Evolutionary conservation across 2,888 invertebrate species (phyloP).

Genomic region (Ecdyonurus torrentis): DNA sequence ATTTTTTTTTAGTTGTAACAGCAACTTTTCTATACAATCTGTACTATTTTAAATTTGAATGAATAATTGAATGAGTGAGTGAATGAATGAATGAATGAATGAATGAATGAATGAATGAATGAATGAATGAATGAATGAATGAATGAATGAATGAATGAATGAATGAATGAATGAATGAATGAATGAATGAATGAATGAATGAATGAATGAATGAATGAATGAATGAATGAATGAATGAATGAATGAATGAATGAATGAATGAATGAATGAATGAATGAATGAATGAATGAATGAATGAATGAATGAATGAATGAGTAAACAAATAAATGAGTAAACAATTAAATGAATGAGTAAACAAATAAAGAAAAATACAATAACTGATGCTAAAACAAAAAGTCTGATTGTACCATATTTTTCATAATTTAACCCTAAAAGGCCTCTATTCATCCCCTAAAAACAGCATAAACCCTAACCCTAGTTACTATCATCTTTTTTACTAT

Average conservation of each 20-base stretch:
- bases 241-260: not conserved
- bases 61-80: no score
- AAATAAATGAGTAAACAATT: not conserved
- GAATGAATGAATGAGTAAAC: not conserved
- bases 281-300: not conserved
- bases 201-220: slow-evolving; percentile 8
- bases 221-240: not conserved
- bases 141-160: no score
- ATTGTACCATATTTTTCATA: not conserved
- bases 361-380: not conserved
- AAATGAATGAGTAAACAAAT: not conserved
- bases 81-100: no score
- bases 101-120: no score
- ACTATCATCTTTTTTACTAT: no score
- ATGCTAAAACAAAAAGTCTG: not conserved
- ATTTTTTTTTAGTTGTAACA: no score
- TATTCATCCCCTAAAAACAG: no score
- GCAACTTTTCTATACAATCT: no score
- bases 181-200: slow-evolving; percentile 34
- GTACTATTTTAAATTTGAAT: no score
- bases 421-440: not conserved
- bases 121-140: no score
- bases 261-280: not conserved
- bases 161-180: no score
- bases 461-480: no score